Conservation (phyloP, 2,797 vertebrate species). For the Pelochelys cantorii region DNA sequence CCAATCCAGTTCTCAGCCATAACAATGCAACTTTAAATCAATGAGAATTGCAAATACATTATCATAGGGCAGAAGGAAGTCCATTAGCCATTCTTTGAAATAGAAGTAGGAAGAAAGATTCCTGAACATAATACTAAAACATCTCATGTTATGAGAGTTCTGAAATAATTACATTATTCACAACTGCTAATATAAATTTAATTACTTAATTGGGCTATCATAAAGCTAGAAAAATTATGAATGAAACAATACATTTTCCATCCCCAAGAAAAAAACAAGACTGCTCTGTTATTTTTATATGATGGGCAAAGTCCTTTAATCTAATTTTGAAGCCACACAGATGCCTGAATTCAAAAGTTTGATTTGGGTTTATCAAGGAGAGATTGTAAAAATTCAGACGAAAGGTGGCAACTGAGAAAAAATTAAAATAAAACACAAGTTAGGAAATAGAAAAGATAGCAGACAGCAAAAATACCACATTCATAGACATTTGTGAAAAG, state of each 20-base stretch:
- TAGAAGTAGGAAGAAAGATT: conserved; percentile 41
- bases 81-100: conserved; percentile 32
- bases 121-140: conserved; percentile 36
- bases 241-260: conserved; percentile 1
- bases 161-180: conserved; percentile 35
- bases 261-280: background rate
- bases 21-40: background rate
- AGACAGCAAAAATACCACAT: background rate
- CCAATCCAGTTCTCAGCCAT: background rate
- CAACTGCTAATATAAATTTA: background rate
- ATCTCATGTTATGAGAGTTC: conserved; percentile 5
- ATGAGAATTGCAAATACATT: conserved; percentile 7
- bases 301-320: background rate
- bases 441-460: background rate
- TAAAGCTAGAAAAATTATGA: background rate
- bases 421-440: background rate
- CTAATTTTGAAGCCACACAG: background rate
- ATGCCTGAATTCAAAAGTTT: background rate
- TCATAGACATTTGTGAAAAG: background rate
- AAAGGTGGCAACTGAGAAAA: background rate
- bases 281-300: background rate
- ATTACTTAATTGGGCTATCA: background rate
- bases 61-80: conserved; percentile 11
- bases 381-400: background rate
- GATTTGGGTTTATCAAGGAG: background rate